Base-by-base conservation (phyloP, 2,113 vertebrate genomes). In the Gobiocypris rarus region DNA sequence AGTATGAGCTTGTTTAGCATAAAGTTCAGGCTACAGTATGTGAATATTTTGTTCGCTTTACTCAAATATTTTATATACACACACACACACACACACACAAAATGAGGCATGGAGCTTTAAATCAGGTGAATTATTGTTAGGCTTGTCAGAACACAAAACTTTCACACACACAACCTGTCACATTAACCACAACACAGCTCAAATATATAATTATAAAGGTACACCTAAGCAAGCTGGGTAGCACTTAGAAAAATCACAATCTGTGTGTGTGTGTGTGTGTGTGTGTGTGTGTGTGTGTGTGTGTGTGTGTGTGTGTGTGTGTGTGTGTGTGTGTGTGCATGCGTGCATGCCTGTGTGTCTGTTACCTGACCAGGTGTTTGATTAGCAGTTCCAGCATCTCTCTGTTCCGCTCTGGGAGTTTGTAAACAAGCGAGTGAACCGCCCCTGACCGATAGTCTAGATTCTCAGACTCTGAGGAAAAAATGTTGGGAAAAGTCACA, bases 301-400 rank as follows among this genome's bases (percentile, higher is more conserved):
- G 41, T 45, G 31, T 71, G 76, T 31, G 41, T 43, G 43, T 9
- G 24, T 3, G 54, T 75, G 71, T 34, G 11, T 7, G 31, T 22
- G 65, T 15, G 22, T 69, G 41, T 41, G 15, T 34, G 41, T 74
- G n/a, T 43, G 34, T 43, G n/a, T 52, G 19, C 31, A 59, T 10
- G 41, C 56, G 31, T 71, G 76, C 43, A 54, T 65, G 58, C 9
- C 6, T 31, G 41, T 43, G 43, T 9, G 24, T 3, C 65, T 75
- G 71, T 34, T 94, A 99, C 97, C 93, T 96, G 87, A 97, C 96
- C 6, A 99, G 92, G 89, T 99, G 97, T 82, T 95, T 95, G 86
- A 99, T 96, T 15, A 99, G 94, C 84, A 98, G 94, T 87, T 96
- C 96, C 87, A 99, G 87, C 97, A 99, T 98, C 87, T 98, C 96